Evolutionary conservation across 2,797 vertebrate genomes (phyloP).

Genomic region (Pseudochromis fuscus): DNA sequence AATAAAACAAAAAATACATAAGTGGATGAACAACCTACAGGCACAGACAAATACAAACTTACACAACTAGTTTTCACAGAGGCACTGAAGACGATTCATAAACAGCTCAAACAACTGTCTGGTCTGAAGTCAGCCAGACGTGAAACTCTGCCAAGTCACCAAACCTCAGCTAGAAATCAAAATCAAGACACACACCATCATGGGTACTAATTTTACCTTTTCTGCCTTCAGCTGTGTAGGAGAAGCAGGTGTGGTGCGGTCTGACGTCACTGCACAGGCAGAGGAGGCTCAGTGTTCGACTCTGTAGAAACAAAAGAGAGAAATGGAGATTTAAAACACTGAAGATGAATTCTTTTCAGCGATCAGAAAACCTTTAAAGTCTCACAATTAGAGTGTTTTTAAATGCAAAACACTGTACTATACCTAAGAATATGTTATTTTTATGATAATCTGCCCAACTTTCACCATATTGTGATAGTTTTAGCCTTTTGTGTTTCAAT

Average conservation of each 20-base stretch:
- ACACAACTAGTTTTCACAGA: not conserved
- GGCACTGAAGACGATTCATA: not conserved
- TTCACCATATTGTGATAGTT: not conserved
- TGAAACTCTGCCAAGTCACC: not conserved
- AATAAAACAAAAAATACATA: not conserved
- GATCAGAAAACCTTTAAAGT: too few relatives aligned
- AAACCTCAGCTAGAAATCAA: conserved; percentile 1
- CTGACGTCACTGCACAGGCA: conserved; percentile 28
- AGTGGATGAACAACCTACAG: not conserved
- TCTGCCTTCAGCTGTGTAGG: conserved; percentile 45
- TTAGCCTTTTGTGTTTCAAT: conserved; percentile 10
- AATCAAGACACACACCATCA: not conserved
- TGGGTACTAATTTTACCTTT: conserved; percentile 35
- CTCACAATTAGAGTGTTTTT: too few relatives aligned
- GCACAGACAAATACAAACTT: not conserved
- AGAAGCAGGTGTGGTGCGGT: conserved; percentile 33
- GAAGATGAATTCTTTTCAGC: not conserved
- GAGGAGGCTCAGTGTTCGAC: conserved; percentile 20
- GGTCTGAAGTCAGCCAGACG: not conserved
- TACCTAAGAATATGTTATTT: not conserved
- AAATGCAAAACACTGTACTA: too few relatives aligned
- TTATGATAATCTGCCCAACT: not conserved
- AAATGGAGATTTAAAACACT: conserved; percentile 27
- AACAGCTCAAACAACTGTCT: not conserved
- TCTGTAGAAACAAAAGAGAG: conserved; percentile 29